phyloP scores from a whole-genome alignment of 2,113 vertebrate genomes.

The Connochaetes taurinus region DNA sequence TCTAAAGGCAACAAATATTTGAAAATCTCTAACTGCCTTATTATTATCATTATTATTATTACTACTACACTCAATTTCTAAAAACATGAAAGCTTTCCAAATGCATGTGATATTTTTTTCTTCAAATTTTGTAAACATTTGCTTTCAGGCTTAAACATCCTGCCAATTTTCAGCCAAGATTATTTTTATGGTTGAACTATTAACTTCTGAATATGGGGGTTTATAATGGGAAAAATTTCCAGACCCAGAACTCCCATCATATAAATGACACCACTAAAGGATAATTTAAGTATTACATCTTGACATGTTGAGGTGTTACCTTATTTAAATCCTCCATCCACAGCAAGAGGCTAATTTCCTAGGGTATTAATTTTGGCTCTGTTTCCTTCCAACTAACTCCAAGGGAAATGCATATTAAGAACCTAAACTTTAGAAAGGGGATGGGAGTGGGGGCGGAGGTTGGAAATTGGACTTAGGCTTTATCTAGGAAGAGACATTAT shows the following conservation, averaged over 20 bases:
- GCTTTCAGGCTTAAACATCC: constrained; percentile 65
- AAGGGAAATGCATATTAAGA: constrained; percentile 64
- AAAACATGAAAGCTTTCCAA: constrained; percentile 56
- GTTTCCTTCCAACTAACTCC: constrained; percentile 53
- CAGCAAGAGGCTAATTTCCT: constrained; percentile 37
- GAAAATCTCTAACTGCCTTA: not conserved
- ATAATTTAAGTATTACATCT: constrained; percentile 27
- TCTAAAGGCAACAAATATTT: constrained; percentile 20
- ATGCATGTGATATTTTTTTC: constrained; percentile 21
- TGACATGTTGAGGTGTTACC: not conserved
- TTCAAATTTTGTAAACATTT: constrained; percentile 61
- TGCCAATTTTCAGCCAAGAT: constrained; percentile 67
- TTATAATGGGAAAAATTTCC: constrained; percentile 57
- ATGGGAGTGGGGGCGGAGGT: not conserved
- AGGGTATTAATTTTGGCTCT: constrained; percentile 44
- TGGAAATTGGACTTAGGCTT: constrained; percentile 44
- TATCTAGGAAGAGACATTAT: constrained; percentile 66
- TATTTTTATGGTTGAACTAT: constrained; percentile 69
- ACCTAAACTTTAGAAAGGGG: constrained; percentile 59
- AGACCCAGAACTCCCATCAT: constrained; percentile 44
- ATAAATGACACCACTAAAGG: not conserved
- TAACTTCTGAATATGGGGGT: constrained; percentile 64
- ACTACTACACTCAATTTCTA: not conserved
- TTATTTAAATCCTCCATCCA: constrained; percentile 22
- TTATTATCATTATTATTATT: not conserved